These are phyloP conservation scores for Tachysurus vachellii DNA, from an alignment of 2,113 vertebrate genomes.

Conservation along the genomic window DNA sequence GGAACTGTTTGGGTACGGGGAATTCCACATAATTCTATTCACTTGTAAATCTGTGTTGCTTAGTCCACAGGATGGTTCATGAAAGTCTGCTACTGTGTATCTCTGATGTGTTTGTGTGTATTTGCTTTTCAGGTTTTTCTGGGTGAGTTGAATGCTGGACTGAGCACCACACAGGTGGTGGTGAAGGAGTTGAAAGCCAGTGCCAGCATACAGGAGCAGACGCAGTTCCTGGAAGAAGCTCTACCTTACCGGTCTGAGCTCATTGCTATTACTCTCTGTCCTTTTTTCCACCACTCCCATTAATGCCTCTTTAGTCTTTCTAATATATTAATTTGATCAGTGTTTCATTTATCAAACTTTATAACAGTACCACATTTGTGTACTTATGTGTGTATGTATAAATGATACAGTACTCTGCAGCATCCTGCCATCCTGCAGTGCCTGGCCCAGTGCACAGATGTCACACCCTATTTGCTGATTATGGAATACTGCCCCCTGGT, in stretches of 20 bases:
- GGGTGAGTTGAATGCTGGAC: constrained; percentile 87
- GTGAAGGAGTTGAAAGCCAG: constrained; percentile 94
- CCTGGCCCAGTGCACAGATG: constrained; percentile 91
- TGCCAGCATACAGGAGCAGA: constrained; percentile 91
- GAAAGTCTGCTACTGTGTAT: background rate
- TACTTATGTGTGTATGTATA: constrained; percentile 21
- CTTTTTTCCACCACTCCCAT: background rate
- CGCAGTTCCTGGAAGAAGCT: constrained; percentile 91
- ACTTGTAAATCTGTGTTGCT: background rate
- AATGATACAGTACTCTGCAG: constrained; percentile 80
- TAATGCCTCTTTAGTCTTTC: background rate
- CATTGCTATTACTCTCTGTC: background rate
- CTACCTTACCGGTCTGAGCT: constrained; percentile 85
- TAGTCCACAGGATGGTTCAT: background rate
- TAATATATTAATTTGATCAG: background rate
- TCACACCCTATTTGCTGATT: constrained; percentile 95
- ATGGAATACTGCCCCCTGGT: constrained; percentile 98
- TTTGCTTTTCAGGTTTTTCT: constrained; percentile 81
- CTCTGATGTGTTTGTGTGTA: background rate
- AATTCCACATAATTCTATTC: constrained; percentile 47
- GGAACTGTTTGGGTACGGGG: constrained; percentile 25
- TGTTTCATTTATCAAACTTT: background rate
- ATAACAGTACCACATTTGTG: background rate
- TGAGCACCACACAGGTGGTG: constrained; percentile 87
- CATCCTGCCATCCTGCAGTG: constrained; percentile 93